These are phyloP conservation scores for Cydia splendana DNA, from an alignment of 1,140 invertebrate species.

Conservation along the genomic window DNA sequence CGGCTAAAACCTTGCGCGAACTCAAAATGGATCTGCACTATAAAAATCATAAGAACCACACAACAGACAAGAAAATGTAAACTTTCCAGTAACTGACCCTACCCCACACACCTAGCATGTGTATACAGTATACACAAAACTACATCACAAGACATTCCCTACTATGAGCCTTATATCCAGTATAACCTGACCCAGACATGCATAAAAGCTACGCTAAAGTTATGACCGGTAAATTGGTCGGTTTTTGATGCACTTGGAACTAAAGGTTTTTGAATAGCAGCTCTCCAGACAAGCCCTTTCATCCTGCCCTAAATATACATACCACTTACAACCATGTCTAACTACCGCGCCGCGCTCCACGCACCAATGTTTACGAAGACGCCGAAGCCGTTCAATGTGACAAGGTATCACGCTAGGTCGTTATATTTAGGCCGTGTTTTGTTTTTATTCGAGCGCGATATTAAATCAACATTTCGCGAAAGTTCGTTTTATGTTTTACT, in stretches of 20 bases:
- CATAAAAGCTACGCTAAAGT: background rate
- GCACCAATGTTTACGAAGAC: slow-evolving; percentile 46
- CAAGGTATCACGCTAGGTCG: slow-evolving; percentile 61
- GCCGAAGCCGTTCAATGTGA: slow-evolving; percentile 51
- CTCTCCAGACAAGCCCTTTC: slow-evolving; percentile 11
- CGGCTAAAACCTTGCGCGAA: background rate
- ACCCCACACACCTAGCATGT: slow-evolving; percentile 17
- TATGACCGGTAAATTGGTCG: background rate
- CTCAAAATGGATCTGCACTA: background rate
- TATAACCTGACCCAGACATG: background rate
- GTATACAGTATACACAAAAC: background rate
- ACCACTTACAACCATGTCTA: slow-evolving; percentile 66
- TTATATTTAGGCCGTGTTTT: slow-evolving; percentile 65
- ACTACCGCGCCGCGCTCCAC: slow-evolving; percentile 46
- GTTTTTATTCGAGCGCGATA: slow-evolving; percentile 36
- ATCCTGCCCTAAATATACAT: slow-evolving; percentile 31
- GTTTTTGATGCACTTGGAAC: background rate
- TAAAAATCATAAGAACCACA: slow-evolving; percentile 10
- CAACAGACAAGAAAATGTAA: slow-evolving; percentile 13
- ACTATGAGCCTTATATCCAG: background rate
- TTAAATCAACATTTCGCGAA: slow-evolving; percentile 27
- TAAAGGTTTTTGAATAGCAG: background rate
- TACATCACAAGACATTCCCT: background rate
- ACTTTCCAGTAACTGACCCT: slow-evolving; percentile 8
- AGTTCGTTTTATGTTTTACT: background rate